A percentile compares a stretch with the other conserved stretches of the same genome.
These are phyloP conservation scores for Monochamus alternatus DNA, from an alignment of 2,888 invertebrate species.

Conservation along the genomic window DNA sequence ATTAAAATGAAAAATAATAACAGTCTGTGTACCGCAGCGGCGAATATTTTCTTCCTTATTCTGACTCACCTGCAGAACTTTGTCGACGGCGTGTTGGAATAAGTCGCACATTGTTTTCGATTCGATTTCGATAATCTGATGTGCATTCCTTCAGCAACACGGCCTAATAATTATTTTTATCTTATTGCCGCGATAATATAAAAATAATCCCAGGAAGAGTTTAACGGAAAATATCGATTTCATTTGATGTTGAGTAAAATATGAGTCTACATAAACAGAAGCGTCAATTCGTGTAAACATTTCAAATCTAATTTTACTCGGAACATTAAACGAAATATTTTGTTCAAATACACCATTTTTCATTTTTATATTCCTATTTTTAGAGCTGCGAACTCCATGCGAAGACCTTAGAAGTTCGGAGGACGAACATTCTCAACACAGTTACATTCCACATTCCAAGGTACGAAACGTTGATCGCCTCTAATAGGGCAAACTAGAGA, in stretches of 20 bases:
- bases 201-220: background rate
- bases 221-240: background rate
- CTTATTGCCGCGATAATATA: background rate
- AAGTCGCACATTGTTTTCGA: background rate
- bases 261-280: background rate
- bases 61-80: no score
- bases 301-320: slow-evolving; percentile 42
- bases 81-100: no score
- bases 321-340: slow-evolving; percentile 22
- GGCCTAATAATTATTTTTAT: background rate
- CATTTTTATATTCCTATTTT: slow-evolving; percentile 18
- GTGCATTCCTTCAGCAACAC: background rate
- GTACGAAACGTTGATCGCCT: slow-evolving; percentile 48
- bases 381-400: slow-evolving; percentile 58
- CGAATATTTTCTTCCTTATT: no score
- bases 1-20: no score
- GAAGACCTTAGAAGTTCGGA: slow-evolving; percentile 65
- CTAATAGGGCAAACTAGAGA: background rate
- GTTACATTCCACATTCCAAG: slow-evolving; percentile 66
- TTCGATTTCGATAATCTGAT: background rate
- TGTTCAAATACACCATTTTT: background rate
- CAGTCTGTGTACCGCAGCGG: no score
- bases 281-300: slow-evolving; percentile 43
- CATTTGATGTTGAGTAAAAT: slow-evolving; percentile 1
- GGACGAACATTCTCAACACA: slow-evolving; percentile 63